Percentiles rank a stretch among this genome's conserved stretches.
Conservation (phyloP, 2,888 invertebrate species). For the Yponomeuta plumbellus region DNA sequence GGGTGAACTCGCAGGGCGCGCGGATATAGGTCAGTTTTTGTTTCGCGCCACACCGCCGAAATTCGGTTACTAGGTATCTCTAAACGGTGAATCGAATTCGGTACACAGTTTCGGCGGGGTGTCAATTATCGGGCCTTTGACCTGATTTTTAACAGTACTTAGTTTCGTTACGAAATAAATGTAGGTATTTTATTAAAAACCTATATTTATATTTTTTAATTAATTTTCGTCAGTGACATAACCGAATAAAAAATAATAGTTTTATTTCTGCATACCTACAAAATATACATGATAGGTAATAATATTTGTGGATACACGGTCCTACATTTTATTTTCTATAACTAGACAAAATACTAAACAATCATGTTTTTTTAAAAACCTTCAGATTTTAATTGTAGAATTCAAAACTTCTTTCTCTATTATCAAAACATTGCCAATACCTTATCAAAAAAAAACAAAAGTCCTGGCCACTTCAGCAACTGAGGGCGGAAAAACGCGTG, state of each 20-base stretch:
- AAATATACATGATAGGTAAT: no score
- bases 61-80: conserved; percentile 70
- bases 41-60: conserved; percentile 66
- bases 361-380: no score
- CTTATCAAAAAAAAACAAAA: background rate
- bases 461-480: background rate
- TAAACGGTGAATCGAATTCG: conserved; percentile 24
- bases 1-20: conserved; percentile 69
- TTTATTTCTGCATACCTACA: no score
- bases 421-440: no score
- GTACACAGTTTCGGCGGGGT: conserved; percentile 26
- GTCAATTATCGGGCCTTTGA: conserved; percentile 36
- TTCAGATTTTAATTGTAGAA: no score
- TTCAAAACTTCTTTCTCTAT: no score
- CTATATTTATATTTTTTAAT: background rate
- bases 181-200: no score
- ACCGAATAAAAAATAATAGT: no score
- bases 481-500: conserved; percentile 18
- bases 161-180: background rate
- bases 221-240: no score
- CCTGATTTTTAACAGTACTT: conserved; percentile 27
- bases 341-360: no score
- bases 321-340: no score
- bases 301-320: no score
- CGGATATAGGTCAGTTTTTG: conserved; percentile 75